phyloP scores from a whole-genome alignment of 2,797 vertebrate genomes.

The Harpagifer antarcticus region DNA sequence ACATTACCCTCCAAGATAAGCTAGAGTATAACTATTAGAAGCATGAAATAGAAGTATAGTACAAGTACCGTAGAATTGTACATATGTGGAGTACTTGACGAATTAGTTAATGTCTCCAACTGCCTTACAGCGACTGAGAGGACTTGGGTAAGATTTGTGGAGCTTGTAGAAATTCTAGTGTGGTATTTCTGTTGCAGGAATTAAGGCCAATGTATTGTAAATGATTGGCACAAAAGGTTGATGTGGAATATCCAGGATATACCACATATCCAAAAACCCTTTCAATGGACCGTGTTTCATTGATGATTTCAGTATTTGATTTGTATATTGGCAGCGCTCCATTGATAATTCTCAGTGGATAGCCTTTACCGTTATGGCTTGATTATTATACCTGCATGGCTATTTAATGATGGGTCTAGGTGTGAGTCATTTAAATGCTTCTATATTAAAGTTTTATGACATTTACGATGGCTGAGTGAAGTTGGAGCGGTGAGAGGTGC shows the following conservation, averaged over 20 bases:
- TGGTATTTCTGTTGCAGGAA: neutral
- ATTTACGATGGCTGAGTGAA: conserved; percentile 57
- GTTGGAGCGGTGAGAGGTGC: conserved; percentile 11
- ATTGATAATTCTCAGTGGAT: conserved; percentile 44
- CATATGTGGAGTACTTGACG: neutral
- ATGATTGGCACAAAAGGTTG: conserved; percentile 2
- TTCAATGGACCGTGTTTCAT: conserved; percentile 7
- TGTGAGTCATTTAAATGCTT: conserved; percentile 65
- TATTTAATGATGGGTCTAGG: conserved; percentile 59
- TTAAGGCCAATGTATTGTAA: neutral
- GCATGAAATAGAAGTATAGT: too few species aligned
- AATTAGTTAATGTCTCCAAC: neutral
- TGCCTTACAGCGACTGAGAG: too few species aligned
- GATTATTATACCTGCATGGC: conserved; percentile 55
- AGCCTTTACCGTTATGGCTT: conserved; percentile 51
- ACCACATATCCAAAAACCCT: conserved; percentile 16
- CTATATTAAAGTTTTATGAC: conserved; percentile 64
- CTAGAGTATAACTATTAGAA: neutral
- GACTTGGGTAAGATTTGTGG: neutral
- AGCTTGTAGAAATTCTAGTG: neutral
- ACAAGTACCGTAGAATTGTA: too few species aligned
- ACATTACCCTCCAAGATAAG: too few species aligned
- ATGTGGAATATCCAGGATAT: conserved; percentile 11
- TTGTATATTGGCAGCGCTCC: conserved; percentile 50
- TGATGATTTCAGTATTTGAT: conserved; percentile 39